phyloP scores from a whole-genome alignment of 2,113 vertebrate genomes.

The Alligator mississippiensis region DNA sequence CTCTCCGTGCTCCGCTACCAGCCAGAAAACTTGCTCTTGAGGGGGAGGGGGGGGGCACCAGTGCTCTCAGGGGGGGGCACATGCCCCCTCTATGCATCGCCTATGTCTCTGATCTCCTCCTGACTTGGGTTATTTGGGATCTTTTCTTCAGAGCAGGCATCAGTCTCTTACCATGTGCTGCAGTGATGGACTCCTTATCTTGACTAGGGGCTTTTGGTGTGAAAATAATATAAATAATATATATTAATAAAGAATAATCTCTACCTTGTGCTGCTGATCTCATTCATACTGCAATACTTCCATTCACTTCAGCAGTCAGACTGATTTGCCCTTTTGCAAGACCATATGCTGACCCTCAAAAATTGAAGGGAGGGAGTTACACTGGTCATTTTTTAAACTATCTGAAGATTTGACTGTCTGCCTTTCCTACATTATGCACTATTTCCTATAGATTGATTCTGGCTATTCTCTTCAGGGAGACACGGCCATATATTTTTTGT shows the following conservation, averaged over 20 bases:
- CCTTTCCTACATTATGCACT: not conserved
- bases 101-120: no score
- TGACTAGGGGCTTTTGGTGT: accelerated
- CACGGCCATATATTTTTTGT: accelerated
- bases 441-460: not conserved
- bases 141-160: accelerated
- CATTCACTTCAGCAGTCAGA: not conserved
- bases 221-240: accelerated
- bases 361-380: accelerated
- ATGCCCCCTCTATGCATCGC: no score
- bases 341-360: not conserved
- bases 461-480: accelerated
- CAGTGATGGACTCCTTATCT: not conserved
- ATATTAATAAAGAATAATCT: not conserved
- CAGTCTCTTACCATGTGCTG: accelerated
- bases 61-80: no score
- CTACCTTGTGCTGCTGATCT: not conserved
- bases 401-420: not conserved
- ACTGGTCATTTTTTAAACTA: not conserved
- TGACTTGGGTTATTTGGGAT: accelerated
- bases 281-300: not conserved
- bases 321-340: accelerated
- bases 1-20: no score
- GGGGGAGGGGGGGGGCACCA: no score
- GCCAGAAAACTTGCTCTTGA: no score